Conservation (phyloP, 2,888 invertebrate species). For the Zootermopsis nevadensis region DNA sequence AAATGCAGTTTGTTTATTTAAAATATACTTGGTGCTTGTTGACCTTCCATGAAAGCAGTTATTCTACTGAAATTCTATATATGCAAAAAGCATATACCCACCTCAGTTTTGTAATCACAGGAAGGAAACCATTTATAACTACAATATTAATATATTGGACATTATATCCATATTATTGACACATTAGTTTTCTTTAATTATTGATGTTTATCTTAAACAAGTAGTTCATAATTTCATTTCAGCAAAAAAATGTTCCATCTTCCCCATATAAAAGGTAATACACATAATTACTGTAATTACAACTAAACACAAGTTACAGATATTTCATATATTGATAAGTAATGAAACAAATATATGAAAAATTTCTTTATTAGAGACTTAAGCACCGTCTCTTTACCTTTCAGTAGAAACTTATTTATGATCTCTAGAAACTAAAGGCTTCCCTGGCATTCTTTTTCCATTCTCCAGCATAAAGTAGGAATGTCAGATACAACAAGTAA, state of each 20-base stretch:
- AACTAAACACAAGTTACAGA: slow-evolving; percentile 15
- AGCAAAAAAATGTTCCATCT: background rate
- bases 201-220: background rate
- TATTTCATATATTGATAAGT: background rate
- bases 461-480: slow-evolving; percentile 6
- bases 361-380: background rate
- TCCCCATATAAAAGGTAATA: slow-evolving; percentile 4
- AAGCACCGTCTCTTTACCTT: slow-evolving; percentile 13
- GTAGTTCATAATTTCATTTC: background rate
- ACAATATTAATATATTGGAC: background rate
- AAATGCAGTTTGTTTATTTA: too few species aligned
- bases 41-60: background rate
- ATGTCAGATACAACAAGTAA: background rate
- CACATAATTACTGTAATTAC: background rate
- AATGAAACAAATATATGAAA: slow-evolving; percentile 9
- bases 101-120: background rate
- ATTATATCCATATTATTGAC: background rate
- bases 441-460: background rate
- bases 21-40: too few species aligned
- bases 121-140: background rate
- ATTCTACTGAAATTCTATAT: background rate
- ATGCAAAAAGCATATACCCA: background rate
- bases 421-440: slow-evolving; percentile 1
- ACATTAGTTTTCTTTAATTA: slow-evolving; percentile 1
- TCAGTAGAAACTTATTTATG: background rate